Conservation (phyloP, 2,888 invertebrate genomes). For the Drosophila conformis region DNA sequence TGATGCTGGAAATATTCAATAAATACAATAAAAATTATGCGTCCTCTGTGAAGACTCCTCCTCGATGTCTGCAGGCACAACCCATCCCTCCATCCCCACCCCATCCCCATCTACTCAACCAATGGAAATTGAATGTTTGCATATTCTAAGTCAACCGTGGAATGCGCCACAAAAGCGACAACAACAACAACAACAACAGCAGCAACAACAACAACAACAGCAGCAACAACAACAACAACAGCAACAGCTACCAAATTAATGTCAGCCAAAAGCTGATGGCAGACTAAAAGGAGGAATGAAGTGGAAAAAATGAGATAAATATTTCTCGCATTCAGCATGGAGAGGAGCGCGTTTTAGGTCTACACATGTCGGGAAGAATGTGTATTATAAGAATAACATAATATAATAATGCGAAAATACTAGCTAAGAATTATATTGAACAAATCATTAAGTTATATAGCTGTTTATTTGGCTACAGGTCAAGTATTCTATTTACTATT, state of each 20-base stretch:
- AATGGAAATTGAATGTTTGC: slow-evolving; percentile 76
- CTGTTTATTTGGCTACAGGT: neutral
- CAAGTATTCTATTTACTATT: neutral
- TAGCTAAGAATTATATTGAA: neutral
- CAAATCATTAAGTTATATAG: neutral
- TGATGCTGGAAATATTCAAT: slow-evolving; percentile 79
- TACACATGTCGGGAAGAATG: neutral
- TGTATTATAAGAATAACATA: neutral
- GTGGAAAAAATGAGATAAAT: slow-evolving; percentile 6
- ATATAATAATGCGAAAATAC: neutral
- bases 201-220: slow-evolving; percentile 3
- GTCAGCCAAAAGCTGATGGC: neutral
- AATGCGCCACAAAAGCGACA: slow-evolving; percentile 61
- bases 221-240: slow-evolving; percentile 4
- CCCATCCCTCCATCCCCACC: too few species aligned
- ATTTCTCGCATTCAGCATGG: slow-evolving; percentile 8
- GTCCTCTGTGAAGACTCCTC: neutral
- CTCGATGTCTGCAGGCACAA: neutral
- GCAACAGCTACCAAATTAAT: slow-evolving; percentile 17
- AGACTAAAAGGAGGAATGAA: neutral
- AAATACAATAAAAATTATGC: slow-evolving; percentile 78
- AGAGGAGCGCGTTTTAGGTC: slow-evolving; percentile 4
- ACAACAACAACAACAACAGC: neutral
- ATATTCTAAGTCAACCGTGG: slow-evolving; percentile 73
- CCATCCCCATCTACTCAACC: slow-evolving; percentile 7